A percentile compares a stretch with the other conserved stretches of the same genome.
These are phyloP conservation scores for Burhinus bistriatus DNA, from an alignment of 2,113 vertebrate genomes.

Conservation along the genomic window DNA sequence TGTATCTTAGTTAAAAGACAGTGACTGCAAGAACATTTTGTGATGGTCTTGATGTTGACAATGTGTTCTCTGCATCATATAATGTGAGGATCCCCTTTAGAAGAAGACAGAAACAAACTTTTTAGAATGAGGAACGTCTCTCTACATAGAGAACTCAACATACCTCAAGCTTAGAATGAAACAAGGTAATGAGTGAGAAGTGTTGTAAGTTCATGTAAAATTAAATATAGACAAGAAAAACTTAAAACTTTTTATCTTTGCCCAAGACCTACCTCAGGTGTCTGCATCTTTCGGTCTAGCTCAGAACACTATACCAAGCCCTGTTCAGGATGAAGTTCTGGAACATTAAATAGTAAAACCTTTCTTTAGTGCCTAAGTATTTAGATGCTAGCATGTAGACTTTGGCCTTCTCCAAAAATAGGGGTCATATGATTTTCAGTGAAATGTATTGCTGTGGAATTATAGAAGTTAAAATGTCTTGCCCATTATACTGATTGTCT, in stretches of 20 bases:
- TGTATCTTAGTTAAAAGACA: background rate
- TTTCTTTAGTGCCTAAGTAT: background rate
- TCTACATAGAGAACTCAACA: rapidly evolving
- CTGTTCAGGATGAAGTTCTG: background rate
- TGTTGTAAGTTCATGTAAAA: background rate
- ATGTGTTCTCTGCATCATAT: background rate
- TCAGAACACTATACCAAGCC: background rate
- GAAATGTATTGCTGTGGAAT: background rate
- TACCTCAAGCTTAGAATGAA: background rate
- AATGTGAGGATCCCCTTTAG: background rate
- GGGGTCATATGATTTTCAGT: background rate
- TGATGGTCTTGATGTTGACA: background rate
- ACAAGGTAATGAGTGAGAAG: background rate
- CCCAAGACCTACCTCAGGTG: background rate
- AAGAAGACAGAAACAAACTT: background rate
- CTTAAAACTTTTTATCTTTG: background rate
- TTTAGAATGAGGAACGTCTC: background rate
- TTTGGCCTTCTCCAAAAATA: background rate
- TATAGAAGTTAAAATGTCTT: background rate
- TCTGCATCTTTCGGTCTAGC: background rate
- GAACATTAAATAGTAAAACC: background rate
- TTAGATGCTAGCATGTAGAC: background rate
- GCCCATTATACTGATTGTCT: background rate
- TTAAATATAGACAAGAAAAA: background rate
- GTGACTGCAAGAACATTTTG: background rate